Evolutionary conservation across 2,888 invertebrate genomes (phyloP), one percentile per base, ranked within the genome.

Genomic region (Xylocampa areola): DNA sequence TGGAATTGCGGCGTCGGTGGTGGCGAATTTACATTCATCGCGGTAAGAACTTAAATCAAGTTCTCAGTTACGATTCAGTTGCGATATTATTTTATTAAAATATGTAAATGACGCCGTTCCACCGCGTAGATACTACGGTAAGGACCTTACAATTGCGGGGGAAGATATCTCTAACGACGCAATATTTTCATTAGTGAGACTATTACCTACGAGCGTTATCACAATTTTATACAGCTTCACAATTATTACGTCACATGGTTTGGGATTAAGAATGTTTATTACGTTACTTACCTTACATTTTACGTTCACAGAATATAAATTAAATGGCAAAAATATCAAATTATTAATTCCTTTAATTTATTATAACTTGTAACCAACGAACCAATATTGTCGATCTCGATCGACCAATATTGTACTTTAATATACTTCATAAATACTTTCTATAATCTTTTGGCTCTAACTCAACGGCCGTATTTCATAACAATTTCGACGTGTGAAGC

Each of bases 51-150:
- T 94, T 94, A 92, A 94, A 94, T 94, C 94, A 92, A 92, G 92
- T 92, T 93, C 94, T 92, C 92, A 88, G 92, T 92, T 92, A 92
- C 93, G 91, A 92, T 93, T 94, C 94, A 91, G 92, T 92, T 93
- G 92, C 91, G 91, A 92, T 93, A 93, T 92, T 91, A 93, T 94
- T 94, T 93, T 93, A 94, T 93, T 93, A 94, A 92, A 93, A 94
- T 93, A 93, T 94, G 93, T 91, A 93, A 92, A 94, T 92, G 90
- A 87, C 83, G 87, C 86, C 88, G 86, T 91, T 91, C 83, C 84
- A 84, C 76, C 79, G 84, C 87, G 86, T 81, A 87, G 88, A 88
- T 88, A 88, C 88, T 87, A 87, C 85, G 86, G 86, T 88, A 88
- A 90, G 87, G 88, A 86, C 87, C 88, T 87, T 85, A 88, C 88